Evolutionary conservation across 2,797 vertebrate genomes (phyloP).

Genomic region (Aulostomus chinensis): DNA sequence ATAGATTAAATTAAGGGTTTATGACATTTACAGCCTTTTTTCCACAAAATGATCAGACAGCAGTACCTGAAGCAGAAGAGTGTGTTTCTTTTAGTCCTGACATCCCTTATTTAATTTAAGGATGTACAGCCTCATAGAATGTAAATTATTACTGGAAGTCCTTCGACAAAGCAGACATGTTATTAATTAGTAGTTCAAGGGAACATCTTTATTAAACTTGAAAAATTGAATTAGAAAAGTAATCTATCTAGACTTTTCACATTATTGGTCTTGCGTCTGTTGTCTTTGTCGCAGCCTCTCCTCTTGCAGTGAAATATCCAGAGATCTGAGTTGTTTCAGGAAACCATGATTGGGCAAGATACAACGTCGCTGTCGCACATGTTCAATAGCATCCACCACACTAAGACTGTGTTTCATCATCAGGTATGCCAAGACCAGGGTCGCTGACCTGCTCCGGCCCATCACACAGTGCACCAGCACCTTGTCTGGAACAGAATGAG

Average conservation of each 20-base stretch:
- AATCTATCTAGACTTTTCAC: not conserved
- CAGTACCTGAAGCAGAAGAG: too few species aligned
- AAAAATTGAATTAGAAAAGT: too few species aligned
- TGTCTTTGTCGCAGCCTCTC: constrained; percentile 74
- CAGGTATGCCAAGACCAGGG: constrained; percentile 89
- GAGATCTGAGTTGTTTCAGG: constrained; percentile 88
- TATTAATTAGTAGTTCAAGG: too few species aligned
- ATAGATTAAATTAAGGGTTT: too few species aligned
- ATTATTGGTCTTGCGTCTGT: constrained; percentile 26
- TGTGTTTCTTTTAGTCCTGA: too few species aligned
- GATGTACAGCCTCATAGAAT: too few species aligned
- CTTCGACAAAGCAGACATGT: too few species aligned
- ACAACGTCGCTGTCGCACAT: constrained; percentile 86
- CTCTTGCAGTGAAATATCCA: constrained; percentile 86
- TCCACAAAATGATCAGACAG: too few species aligned
- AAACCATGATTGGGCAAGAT: constrained; percentile 93
- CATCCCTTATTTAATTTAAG: too few species aligned
- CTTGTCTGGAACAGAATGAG: constrained; percentile 79
- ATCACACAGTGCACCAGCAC: constrained; percentile 94
- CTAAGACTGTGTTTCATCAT: constrained; percentile 89
- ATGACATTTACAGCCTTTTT: too few species aligned
- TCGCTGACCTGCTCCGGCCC: constrained; percentile 92
- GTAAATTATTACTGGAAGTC: too few species aligned
- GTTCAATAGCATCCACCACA: constrained; percentile 88
- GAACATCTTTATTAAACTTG: too few species aligned